phyloP scores from a whole-genome alignment of 2,888 invertebrate species.

The Apantesis nais region DNA sequence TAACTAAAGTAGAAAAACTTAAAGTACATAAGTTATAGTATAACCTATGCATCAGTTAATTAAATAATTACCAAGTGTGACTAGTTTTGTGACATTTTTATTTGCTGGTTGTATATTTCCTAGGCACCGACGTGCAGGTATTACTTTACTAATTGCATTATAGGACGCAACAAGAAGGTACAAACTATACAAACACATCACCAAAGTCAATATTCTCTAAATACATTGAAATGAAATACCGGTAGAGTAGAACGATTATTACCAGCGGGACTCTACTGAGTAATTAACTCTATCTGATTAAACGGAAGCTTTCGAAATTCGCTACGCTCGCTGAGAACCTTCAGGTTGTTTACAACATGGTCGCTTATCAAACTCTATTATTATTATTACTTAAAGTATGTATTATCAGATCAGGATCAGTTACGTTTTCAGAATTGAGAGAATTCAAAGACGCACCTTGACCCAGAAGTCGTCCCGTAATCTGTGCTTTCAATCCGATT shows the following conservation, averaged over 20 bases:
- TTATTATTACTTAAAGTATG: neutral
- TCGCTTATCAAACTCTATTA: constrained; percentile 34
- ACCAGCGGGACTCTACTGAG: constrained; percentile 39
- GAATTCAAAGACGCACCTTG: neutral
- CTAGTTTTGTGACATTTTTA: neutral
- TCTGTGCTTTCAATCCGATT: neutral
- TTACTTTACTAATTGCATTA: neutral
- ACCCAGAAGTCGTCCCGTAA: neutral
- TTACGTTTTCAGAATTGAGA: neutral
- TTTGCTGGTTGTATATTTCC: neutral
- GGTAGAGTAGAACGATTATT: constrained; percentile 52
- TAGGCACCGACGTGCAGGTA: neutral
- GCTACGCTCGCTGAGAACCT: constrained; percentile 57
- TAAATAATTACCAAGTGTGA: neutral
- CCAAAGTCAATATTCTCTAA: constrained; percentile 10
- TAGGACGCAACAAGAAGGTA: neutral
- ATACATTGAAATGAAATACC: constrained; percentile 37
- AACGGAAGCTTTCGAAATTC: constrained; percentile 62
- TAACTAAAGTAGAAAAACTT: neutral
- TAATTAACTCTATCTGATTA: constrained; percentile 67
- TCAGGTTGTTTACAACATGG: constrained; percentile 49
- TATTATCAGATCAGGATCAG: neutral
- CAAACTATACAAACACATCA: neutral
- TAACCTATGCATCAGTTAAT: neutral
- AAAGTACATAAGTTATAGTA: too few relatives aligned